Conservation (phyloP, 2,113 vertebrate genomes). For the Bubo blakistoni region DNA sequence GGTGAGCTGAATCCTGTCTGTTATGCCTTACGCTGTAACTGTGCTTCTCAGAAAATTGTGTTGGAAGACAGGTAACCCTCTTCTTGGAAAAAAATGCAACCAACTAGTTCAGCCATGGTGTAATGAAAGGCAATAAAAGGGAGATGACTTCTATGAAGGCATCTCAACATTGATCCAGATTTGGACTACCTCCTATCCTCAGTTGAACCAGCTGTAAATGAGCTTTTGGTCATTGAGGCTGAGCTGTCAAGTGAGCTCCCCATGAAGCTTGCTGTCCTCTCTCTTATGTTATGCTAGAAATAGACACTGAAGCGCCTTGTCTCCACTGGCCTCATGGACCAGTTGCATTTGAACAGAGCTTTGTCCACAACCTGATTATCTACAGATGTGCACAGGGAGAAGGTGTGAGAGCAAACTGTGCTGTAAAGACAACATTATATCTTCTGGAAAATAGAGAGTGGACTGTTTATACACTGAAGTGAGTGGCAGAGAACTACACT, state of each 20-base stretch:
- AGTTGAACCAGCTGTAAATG: background rate
- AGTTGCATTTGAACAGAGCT: background rate
- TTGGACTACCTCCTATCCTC: background rate
- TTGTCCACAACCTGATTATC: background rate
- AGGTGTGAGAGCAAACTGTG: background rate
- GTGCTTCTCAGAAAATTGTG: background rate
- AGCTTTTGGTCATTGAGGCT: background rate
- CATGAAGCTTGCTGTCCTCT: background rate
- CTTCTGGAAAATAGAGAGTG: background rate
- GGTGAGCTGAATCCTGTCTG: background rate
- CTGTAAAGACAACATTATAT: background rate
- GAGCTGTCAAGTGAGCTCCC: background rate
- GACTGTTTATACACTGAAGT: background rate
- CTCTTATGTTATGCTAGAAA: background rate
- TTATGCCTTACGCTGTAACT: background rate
- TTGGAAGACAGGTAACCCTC: background rate
- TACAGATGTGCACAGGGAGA: background rate
- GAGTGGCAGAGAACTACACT: background rate
- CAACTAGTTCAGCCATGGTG: background rate
- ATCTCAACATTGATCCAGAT: background rate
- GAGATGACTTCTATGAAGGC: background rate
- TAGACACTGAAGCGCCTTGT: background rate
- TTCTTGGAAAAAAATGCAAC: background rate
- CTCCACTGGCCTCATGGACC: background rate
- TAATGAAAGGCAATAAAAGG: background rate